Conservation (phyloP, 2,888 invertebrate genomes). For the Hirtodrosophila duncani region DNA sequence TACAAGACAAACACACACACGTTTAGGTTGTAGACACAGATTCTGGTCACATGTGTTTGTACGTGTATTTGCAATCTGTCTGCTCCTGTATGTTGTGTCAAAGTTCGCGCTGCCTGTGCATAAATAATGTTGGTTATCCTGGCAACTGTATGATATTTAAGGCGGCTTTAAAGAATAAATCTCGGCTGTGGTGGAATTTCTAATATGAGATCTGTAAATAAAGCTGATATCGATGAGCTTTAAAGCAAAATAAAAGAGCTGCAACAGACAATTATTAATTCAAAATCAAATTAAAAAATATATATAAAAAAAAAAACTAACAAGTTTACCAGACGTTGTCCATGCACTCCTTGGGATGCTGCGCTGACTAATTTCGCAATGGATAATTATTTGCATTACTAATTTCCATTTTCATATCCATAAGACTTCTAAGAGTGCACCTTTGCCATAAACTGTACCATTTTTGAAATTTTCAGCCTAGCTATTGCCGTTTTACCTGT, state of each 20-base stretch:
- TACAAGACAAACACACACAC: constrained; percentile 16
- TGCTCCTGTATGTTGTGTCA: constrained; percentile 48
- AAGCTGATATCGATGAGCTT: too few relatives aligned
- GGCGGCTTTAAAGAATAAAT: constrained; percentile 47
- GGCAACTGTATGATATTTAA: constrained; percentile 55
- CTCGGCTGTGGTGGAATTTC: constrained; percentile 21
- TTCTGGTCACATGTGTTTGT: constrained; percentile 22
- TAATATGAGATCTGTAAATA: too few relatives aligned
- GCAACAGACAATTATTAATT: background rate
- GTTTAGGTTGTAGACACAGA: background rate
- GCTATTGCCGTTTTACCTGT: too few relatives aligned
- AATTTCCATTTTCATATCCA: too few relatives aligned
- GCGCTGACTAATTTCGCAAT: too few relatives aligned
- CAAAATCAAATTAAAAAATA: background rate
- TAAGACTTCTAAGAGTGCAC: too few relatives aligned
- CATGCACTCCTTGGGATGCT: too few relatives aligned
- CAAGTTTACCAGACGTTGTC: too few relatives aligned
- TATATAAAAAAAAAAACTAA: background rate
- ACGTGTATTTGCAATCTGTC: constrained; percentile 17
- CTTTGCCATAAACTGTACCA: too few relatives aligned
- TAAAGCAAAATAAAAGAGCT: too few relatives aligned
- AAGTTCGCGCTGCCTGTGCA: constrained; percentile 51
- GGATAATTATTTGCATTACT: too few relatives aligned
- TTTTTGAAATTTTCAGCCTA: too few relatives aligned
- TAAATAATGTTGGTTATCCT: constrained; percentile 43